Conservation (phyloP, 2,888 invertebrate species). For the Automeris io region DNA sequence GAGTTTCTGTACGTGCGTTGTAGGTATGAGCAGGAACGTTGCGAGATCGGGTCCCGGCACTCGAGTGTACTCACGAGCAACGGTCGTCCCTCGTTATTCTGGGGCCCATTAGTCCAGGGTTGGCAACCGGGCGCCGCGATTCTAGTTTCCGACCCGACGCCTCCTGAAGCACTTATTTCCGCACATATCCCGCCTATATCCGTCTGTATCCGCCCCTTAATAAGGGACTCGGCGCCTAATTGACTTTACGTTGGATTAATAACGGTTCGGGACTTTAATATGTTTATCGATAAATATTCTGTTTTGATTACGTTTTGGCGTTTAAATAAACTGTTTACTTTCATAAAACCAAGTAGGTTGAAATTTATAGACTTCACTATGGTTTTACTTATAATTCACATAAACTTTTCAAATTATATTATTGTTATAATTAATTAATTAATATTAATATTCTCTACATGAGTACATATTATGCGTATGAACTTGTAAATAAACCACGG, state of each 20-base stretch:
- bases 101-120: conserved; percentile 44
- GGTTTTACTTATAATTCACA: no score
- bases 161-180: conserved; percentile 49
- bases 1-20: conserved; percentile 39
- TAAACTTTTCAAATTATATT: no score
- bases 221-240: conserved; percentile 66
- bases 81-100: conserved; percentile 42
- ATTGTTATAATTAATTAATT: no score
- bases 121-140: conserved; percentile 41
- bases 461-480: no score
- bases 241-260: conserved; percentile 73
- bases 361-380: no score
- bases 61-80: conserved; percentile 37
- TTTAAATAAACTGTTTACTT: conserved; percentile 32
- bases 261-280: conserved; percentile 60
- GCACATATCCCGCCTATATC: conserved; percentile 48
- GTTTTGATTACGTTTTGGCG: conserved; percentile 19
- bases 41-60: conserved; percentile 29
- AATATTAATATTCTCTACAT: no score
- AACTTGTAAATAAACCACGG: no score
- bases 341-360: no score
- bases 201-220: conserved; percentile 41
- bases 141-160: conserved; percentile 61
- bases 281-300: conserved; percentile 49
- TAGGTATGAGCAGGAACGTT: conserved; percentile 30